Percentiles rank a stretch among this genome's conserved stretches.
Evolutionary conservation across 2,113 vertebrate species (phyloP).

Genomic region (Gambusia holbrooki): DNA sequence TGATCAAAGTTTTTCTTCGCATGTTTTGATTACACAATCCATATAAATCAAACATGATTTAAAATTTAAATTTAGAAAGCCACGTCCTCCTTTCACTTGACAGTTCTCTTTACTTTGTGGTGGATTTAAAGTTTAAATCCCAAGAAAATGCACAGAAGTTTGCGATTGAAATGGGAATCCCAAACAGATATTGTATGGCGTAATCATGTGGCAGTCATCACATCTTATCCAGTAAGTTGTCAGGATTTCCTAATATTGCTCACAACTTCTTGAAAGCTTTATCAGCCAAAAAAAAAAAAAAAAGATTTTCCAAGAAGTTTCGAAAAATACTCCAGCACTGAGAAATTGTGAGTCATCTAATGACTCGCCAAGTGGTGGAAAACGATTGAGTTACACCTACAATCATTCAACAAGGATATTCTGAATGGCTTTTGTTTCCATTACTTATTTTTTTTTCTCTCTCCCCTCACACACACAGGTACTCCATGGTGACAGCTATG

Average conservation of each 20-base stretch:
- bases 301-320: neutral
- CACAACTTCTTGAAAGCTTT: neutral
- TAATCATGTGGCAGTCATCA: neutral
- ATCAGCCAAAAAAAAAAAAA: neutral
- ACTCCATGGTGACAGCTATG: slow-evolving; percentile 77
- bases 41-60: too few relatives aligned
- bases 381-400: neutral
- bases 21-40: too few relatives aligned
- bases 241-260: neutral
- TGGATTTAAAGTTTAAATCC: neutral
- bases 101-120: neutral
- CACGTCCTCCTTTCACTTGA: neutral
- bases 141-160: neutral
- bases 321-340: neutral
- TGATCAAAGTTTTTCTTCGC: too few relatives aligned
- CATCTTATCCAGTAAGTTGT: neutral
- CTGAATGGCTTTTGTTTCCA: neutral
- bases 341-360: slow-evolving; percentile 1
- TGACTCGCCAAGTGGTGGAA: neutral
- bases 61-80: too few relatives aligned
- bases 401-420: neutral
- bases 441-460: slow-evolving; percentile 4
- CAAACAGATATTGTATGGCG: neutral
- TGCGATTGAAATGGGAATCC: neutral
- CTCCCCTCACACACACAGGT: slow-evolving; percentile 57